Evolutionary conservation across 2,113 vertebrate genomes (phyloP), one percentile per base, ranked within the genome.

Genomic region (Siniperca chuatsi): DNA sequence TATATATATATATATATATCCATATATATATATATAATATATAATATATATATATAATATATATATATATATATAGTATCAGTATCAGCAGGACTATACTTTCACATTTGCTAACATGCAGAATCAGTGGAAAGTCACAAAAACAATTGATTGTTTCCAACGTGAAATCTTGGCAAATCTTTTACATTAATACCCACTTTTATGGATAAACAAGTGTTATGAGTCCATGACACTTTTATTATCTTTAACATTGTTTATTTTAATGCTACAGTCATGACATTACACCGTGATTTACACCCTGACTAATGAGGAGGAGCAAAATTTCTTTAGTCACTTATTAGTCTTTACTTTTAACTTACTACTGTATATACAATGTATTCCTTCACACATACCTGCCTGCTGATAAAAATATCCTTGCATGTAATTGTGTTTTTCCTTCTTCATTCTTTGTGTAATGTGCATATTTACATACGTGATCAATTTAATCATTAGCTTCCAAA

Each of bases 381-480:
- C 23, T 42, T 33, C 50, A 65, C 25, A n/a, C 76, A 54, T 8
- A 33, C 0, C 9, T 61, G 55, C 8, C 52, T 10, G 73, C 21
- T 20, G 20, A 6, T 20, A 13, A 60, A 42, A 20, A 52, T 55
- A 48, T 68, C 11, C 40, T 54, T 67, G 60, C 16, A 25, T 62
- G 21, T 35, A 55, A 75, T 4, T 35, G 23, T 50, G 33, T 74
- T 62, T 67, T 58, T 65, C 13, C 48, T 55, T 48, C 25, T 62
- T 78, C 6, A 61, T 61, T 20, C 52, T 42, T 70, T 75, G 12
- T 52, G 12, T 10, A 40, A 54, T 75, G 60, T 67, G 50, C 25
- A 15, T 54, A 78, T 85, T 84, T 73, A 66, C 84, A 66, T 52
- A 40, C 35, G 23, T 67, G 42, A 84, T 66, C 46, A 69, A 65